Evolutionary conservation across 2,888 invertebrate species (phyloP), one percentile per base, ranked within the genome.

Genomic region (Endomychus coccineus): DNA sequence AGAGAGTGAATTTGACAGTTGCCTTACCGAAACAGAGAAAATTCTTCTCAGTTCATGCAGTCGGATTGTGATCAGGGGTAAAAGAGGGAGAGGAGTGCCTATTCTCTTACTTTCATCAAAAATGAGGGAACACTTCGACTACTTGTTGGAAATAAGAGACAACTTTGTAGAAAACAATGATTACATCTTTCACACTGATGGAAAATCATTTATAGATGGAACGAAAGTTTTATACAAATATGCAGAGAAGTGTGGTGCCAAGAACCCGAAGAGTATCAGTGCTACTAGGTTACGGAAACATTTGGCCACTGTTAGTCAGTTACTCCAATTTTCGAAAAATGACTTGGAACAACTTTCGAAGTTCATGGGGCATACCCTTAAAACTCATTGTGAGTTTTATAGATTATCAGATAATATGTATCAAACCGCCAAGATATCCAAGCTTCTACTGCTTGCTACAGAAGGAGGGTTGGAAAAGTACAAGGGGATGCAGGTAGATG

Each of bases 231-330:
- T 48, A 23, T 14, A 40, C 12, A 48, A 48, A 30, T 42, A 46
- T 40, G 43, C 37, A 2, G 4, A 16, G n/a, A 42, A 45, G 24
- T 44, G 40, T 43, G 37, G 32, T 6, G 13, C 32, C 1, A 15
- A 41, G 13, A 15, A 22, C 6, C 39, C 39, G 4, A 25, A 15
- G 3, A 36, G 40, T 28, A 22, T 22, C 3, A 22, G 10, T 22
- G 46, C 46, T 4, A 46, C 46, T 15, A 30, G 22, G 27, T 27
- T 46, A 4, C 29, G 45, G 17, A 49, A 49, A 41, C 45, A 49
- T 39, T 24, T 43, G 1, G 46, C 49, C 3, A 49, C 41, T 5
- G 13, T 38, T 3, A 41, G 36, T 13, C 38, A 41, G 11, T 13
- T 41, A 12, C 31, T 43, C 4, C 34, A 42, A 13, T 42, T 46